These are phyloP conservation scores for Ornithoptera priamus DNA, from an alignment of 2,888 invertebrate genomes.

Conservation along the genomic window DNA sequence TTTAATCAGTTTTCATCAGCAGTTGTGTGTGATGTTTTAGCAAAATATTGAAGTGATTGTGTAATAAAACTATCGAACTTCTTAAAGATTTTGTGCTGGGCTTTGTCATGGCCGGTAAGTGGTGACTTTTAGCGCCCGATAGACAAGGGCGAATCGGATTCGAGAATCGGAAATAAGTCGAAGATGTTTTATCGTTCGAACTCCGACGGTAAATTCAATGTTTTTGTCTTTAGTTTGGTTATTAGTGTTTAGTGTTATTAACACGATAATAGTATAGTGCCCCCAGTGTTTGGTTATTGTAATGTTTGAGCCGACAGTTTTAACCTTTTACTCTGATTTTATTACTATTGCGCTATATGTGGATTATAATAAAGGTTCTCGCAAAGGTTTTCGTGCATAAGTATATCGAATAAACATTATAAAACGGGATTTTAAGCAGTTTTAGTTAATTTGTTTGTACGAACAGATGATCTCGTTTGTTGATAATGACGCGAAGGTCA, in stretches of 20 bases:
- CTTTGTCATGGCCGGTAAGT: conserved; percentile 92
- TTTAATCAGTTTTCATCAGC: conserved; percentile 81
- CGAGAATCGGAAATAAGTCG: conserved; percentile 77
- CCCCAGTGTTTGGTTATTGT: conserved; percentile 70
- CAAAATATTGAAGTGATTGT: conserved; percentile 75
- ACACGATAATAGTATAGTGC: conserved; percentile 66
- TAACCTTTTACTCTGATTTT: conserved; percentile 63
- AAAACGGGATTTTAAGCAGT: conserved; percentile 41
- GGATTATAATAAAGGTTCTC: conserved; percentile 55
- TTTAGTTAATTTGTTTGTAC: conserved; percentile 51
- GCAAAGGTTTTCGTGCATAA: conserved; percentile 52
- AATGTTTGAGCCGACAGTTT: conserved; percentile 64
- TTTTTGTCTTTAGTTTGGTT: conserved; percentile 78
- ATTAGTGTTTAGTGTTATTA: conserved; percentile 72
- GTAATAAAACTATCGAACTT: conserved; percentile 76
- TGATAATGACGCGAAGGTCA: conserved; percentile 53
- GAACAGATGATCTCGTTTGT: conserved; percentile 63
- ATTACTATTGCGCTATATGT: conserved; percentile 54
- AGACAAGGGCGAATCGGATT: conserved; percentile 80
- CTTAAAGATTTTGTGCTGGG: conserved; percentile 79
- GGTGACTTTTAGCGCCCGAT: conserved; percentile 80
- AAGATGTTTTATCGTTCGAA: conserved; percentile 82
- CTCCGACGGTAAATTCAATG: conserved; percentile 81
- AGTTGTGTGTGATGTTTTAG: conserved; percentile 80
- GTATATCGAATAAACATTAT: conserved; percentile 33